A percentile compares a stretch with the other conserved stretches of the same genome.
phyloP scores from a whole-genome alignment of 2,888 invertebrate species.

The Eupithecia exiguata region DNA sequence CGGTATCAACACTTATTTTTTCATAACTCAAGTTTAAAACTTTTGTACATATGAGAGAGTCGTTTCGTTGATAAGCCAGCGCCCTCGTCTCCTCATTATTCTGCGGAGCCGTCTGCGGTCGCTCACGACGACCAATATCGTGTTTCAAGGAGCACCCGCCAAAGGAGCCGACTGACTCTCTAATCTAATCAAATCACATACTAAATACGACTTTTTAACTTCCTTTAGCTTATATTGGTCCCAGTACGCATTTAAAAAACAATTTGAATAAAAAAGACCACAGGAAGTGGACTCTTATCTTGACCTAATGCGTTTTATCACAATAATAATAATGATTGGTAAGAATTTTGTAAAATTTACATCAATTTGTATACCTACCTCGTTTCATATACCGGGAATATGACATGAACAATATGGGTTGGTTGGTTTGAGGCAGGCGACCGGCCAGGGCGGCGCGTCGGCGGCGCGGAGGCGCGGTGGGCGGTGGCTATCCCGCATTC shows the following conservation, averaged over 20 bases:
- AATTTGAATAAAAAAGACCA: neutral
- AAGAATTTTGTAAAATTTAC: neutral
- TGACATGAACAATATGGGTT: neutral
- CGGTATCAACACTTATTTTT: neutral
- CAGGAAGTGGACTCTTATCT: neutral
- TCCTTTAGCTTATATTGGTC: neutral
- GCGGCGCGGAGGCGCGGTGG: too few relatives aligned
- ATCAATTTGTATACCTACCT: neutral
- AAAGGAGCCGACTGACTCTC: neutral
- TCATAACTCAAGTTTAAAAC: neutral
- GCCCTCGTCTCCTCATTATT: neutral
- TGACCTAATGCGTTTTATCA: neutral
- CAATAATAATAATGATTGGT: neutral
- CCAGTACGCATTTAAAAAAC: neutral
- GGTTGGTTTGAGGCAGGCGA: neutral
- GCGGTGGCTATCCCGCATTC: slow-evolving; percentile 49
- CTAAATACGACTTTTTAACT: neutral
- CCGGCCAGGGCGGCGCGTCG: slow-evolving; percentile 34
- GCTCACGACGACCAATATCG: neutral
- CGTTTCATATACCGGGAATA: too few relatives aligned
- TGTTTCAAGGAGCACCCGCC: neutral
- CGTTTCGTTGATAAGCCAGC: too few relatives aligned
- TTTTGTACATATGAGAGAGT: too few relatives aligned
- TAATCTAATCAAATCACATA: neutral
- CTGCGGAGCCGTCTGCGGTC: neutral